Conservation (phyloP, 2,113 vertebrate species). For the Micromys minutus region DNA sequence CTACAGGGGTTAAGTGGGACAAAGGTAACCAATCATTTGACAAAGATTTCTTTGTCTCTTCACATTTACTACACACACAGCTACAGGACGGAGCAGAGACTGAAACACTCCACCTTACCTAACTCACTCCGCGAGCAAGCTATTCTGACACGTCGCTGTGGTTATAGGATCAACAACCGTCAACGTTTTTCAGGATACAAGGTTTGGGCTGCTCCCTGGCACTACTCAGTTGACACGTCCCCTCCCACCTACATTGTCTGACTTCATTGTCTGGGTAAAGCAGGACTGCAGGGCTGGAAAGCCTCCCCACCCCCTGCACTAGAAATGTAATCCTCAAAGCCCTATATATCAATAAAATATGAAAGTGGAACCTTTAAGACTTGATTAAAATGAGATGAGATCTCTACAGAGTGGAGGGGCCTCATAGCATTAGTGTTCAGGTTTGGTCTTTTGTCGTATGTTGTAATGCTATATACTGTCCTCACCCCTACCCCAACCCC, state of each 20-base stretch:
- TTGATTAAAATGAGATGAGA: background rate
- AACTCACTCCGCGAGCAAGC: background rate
- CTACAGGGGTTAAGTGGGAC: background rate
- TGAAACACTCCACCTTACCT: background rate
- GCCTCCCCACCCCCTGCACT: background rate
- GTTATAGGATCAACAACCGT: background rate
- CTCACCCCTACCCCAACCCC: no score
- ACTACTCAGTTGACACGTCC: background rate
- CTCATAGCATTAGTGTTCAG: background rate
- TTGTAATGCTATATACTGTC: no score
- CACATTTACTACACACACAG: background rate
- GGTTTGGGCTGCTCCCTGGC: background rate
- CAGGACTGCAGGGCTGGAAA: background rate
- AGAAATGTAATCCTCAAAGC: background rate
- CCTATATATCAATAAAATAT: background rate
- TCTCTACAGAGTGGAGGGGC: background rate
- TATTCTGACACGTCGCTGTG: background rate
- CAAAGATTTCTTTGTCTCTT: conserved; percentile 10
- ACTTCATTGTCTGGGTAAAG: background rate
- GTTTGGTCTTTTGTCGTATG: no score
- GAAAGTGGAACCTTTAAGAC: background rate
- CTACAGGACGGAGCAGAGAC: background rate
- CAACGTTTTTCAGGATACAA: background rate
- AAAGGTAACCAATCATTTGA: conserved; percentile 18
- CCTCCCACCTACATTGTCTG: background rate